A percentile compares a stretch with the other conserved stretches of the same genome.
These are phyloP conservation scores for Parnassius glacialis DNA, from an alignment of 2,888 invertebrate genomes.

Conservation along the genomic window DNA sequence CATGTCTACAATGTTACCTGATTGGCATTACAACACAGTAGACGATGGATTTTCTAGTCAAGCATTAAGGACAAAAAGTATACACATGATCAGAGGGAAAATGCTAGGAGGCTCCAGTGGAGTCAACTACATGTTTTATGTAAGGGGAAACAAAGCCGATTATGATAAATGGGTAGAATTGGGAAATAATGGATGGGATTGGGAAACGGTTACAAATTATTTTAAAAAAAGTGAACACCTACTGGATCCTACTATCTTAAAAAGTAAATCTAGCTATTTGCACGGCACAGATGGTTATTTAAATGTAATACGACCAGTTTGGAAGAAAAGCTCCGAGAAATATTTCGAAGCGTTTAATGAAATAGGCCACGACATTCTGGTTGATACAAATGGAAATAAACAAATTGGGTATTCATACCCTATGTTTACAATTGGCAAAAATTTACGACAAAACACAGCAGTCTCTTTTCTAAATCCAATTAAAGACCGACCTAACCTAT, in stretches of 20 bases:
- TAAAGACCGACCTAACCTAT: slow-evolving; percentile 47
- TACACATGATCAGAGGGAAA: slow-evolving; percentile 81
- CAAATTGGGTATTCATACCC: slow-evolving; percentile 48
- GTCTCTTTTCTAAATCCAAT: slow-evolving; percentile 45
- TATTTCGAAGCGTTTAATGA: slow-evolving; percentile 46
- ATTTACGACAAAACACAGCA: slow-evolving; percentile 46
- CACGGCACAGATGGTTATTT: slow-evolving; percentile 43
- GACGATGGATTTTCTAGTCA: slow-evolving; percentile 51
- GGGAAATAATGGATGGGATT: slow-evolving; percentile 74
- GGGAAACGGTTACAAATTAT: slow-evolving; percentile 44
- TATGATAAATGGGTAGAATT: slow-evolving; percentile 84
- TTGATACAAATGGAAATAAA: slow-evolving; percentile 45
- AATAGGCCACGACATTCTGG: slow-evolving; percentile 43
- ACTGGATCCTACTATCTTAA: slow-evolving; percentile 34
- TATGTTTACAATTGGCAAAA: slow-evolving; percentile 39
- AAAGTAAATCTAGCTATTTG: slow-evolving; percentile 49
- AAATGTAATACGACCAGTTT: slow-evolving; percentile 47
- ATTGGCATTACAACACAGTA: slow-evolving; percentile 48
- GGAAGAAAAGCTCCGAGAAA: slow-evolving; percentile 57
- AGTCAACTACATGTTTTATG: slow-evolving; percentile 84
- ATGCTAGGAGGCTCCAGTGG: slow-evolving; percentile 84
- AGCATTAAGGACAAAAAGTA: slow-evolving; percentile 38
- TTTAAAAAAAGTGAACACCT: slow-evolving; percentile 50
- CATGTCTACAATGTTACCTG: slow-evolving; percentile 39
- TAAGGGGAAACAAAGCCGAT: slow-evolving; percentile 83